Evolutionary conservation across 2,888 invertebrate genomes (phyloP).

Genomic region (Cryptops parisi): DNA sequence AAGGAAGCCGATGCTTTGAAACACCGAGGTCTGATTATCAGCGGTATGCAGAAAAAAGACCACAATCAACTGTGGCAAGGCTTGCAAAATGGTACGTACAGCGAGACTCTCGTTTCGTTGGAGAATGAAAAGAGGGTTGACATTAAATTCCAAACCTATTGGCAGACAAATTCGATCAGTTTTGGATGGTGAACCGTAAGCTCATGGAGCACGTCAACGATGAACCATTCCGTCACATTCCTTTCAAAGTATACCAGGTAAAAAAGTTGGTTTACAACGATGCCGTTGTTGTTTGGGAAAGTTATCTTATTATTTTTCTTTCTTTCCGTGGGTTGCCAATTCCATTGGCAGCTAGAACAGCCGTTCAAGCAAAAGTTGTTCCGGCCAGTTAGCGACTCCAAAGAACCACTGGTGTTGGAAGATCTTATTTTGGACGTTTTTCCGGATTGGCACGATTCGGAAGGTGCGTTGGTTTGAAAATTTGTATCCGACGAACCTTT

Average conservation of each 20-base stretch:
- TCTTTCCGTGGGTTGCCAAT: too few species aligned
- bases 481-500: too few species aligned
- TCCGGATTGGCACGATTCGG: constrained; percentile 32
- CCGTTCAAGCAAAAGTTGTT: constrained; percentile 59
- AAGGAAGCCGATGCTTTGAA: constrained; percentile 99
- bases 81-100: constrained; percentile 63
- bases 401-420: constrained; percentile 52
- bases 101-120: not conserved
- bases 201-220: constrained; percentile 74
- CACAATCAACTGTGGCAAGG: constrained; percentile 94
- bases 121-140: not conserved
- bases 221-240: constrained; percentile 76
- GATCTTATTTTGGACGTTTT: constrained; percentile 55
- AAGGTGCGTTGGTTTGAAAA: constrained; percentile 4
- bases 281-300: too few species aligned
- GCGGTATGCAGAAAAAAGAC: constrained; percentile 88
- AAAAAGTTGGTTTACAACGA: constrained; percentile 1
- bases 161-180: constrained; percentile 94
- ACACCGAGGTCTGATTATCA: constrained; percentile 76
- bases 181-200: constrained; percentile 92
- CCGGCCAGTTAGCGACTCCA: constrained; percentile 57
- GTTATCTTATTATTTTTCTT: constrained; percentile 6
- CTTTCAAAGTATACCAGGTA: constrained; percentile 49
- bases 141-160: too few species aligned
- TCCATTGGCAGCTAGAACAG: constrained; percentile 40